Percentiles rank a stretch among this genome's conserved stretches.
Evolutionary conservation across 2,113 vertebrate species (phyloP).

Genomic region (Mobula birostris): DNA sequence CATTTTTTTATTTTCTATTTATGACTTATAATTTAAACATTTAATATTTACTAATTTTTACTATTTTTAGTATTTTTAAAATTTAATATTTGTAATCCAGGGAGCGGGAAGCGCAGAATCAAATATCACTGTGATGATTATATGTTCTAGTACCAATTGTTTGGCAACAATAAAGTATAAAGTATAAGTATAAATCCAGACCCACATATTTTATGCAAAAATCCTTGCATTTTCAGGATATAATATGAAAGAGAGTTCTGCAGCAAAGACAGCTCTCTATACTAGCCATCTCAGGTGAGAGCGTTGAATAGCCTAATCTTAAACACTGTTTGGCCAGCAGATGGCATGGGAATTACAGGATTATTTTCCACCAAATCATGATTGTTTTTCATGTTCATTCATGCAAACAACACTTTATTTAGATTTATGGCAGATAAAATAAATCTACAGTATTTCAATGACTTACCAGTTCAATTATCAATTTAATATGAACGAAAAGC

Average conservation of each 20-base stretch:
- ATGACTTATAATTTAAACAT: too few relatives aligned
- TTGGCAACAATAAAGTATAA: too few relatives aligned
- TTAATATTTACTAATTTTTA: too few relatives aligned
- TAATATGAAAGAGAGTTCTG: not conserved
- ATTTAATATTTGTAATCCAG: too few relatives aligned
- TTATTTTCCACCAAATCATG: not conserved
- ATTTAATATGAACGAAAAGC: not conserved
- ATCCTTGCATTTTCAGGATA: not conserved
- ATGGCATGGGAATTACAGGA: slow-evolving; percentile 23
- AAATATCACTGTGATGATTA: too few relatives aligned
- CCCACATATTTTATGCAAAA: not conserved
- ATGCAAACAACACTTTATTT: not conserved
- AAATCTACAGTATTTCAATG: not conserved
- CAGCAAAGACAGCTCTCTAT: not conserved
- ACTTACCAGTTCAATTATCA: not conserved
- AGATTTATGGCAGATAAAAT: not conserved
- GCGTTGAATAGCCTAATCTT: not conserved
- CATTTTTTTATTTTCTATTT: too few relatives aligned
- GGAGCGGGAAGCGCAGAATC: too few relatives aligned
- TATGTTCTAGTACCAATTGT: too few relatives aligned
- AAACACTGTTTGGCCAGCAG: not conserved
- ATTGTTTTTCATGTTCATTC: not conserved
- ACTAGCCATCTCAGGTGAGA: not conserved
- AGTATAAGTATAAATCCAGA: not conserved
- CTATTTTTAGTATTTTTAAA: too few relatives aligned